Conservation (phyloP, 2,113 vertebrate genomes). For the Tachysurus fulvidraco region DNA sequence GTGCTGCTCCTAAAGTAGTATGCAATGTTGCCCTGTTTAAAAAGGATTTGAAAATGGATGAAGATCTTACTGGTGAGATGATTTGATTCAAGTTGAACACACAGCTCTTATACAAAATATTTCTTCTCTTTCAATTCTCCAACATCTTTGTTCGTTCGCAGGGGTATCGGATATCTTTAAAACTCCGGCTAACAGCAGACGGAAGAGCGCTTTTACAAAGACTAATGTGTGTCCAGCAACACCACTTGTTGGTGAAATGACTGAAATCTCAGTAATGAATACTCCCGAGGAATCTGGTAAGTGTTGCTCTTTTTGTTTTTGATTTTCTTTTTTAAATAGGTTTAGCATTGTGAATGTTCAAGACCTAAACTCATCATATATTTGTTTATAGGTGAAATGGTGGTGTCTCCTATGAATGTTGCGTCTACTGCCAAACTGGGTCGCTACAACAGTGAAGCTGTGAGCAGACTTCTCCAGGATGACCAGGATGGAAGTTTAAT, state of each 20-base stretch:
- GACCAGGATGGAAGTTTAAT: slow-evolving; percentile 56
- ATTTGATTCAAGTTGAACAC: neutral
- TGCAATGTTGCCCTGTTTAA: slow-evolving; percentile 66
- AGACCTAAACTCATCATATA: neutral
- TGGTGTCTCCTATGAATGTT: slow-evolving; percentile 76
- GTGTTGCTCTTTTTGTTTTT: neutral
- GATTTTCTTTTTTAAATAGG: neutral
- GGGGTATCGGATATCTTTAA: slow-evolving; percentile 81
- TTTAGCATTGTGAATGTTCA: neutral
- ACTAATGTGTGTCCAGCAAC: slow-evolving; percentile 33
- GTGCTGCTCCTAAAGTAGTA: slow-evolving; percentile 73
- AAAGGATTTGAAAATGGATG: slow-evolving; percentile 74
- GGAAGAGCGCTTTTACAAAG: slow-evolving; percentile 34
- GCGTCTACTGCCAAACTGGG: slow-evolving; percentile 61
- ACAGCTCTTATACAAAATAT: neutral
- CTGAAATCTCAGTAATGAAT: slow-evolving; percentile 74
- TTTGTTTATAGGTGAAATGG: slow-evolving; percentile 78
- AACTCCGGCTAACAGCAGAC: slow-evolving; percentile 69
- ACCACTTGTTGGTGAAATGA: slow-evolving; percentile 44
- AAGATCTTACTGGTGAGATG: slow-evolving; percentile 80
- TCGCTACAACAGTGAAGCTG: slow-evolving; percentile 67
- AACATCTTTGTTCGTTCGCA: slow-evolving; percentile 49
- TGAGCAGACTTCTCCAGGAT: slow-evolving; percentile 66
- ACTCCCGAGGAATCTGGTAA: slow-evolving; percentile 83
- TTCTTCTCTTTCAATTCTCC: neutral